Evolutionary conservation across 2,113 vertebrate species (phyloP), one percentile per base, ranked within the genome.

Genomic region (Siniperca chuatsi): DNA sequence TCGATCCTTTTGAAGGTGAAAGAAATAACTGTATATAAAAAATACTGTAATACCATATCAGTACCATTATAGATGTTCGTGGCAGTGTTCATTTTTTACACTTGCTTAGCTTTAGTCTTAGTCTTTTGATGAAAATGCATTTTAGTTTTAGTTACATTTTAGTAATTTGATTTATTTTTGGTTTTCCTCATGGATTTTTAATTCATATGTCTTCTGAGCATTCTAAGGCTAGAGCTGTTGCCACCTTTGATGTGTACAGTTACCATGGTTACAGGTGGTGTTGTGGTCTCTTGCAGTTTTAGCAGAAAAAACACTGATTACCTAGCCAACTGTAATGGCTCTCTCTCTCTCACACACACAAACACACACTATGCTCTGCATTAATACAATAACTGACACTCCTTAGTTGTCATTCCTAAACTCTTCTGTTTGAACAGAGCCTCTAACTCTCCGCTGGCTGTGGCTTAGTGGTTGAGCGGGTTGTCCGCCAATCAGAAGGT

Each of bases 1-100:
- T 35, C 50, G 18, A 78, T 60, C 48, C 61, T 61, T 77, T 75
- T 62, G 54, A 91, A 85, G 79, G 69, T 74, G 42, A 65, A 67
- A 60, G n/a, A n/a, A 62, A 77, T 29, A 50, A 52, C 4, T 35
- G 1, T 29, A 29, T 29, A 29, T 29, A 29, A 29, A 29, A 37
- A 25, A 54, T 25, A 9, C 35, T 25, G 2, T 23, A 8, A 23
- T 50, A 12, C 40, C 44, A 33, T 33, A 40, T 48, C 15, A 54
- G 1, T 44, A 0, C 23, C 20, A 20, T 33, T 46, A n/a, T 8
- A 33, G 25, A 29, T 58, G 35, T 64, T 13, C 9, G 7, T 50
- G 13, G 15, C 23, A n/a, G 29, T 33, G 6, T 33, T 66, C 3
- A 52, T 44, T 6, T 16, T 50, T 73, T 20, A 35, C 10, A 78